Evolutionary conservation across 2,888 invertebrate genomes (phyloP), one percentile per base, ranked within the genome.

Genomic region (Melipona bicolor): DNA sequence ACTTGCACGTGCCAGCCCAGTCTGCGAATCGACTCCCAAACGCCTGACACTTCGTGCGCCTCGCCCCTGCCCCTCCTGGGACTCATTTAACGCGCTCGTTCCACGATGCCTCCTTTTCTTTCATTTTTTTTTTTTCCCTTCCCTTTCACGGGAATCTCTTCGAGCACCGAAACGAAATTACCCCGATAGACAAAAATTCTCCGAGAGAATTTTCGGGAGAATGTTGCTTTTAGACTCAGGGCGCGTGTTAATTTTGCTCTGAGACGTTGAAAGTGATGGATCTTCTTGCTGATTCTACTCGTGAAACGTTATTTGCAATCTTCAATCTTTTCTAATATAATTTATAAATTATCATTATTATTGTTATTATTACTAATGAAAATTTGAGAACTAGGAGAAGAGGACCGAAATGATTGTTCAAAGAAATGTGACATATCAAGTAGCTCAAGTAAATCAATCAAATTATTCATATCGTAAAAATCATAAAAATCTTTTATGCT

Each of bases 21-120:
- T 62, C 76, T 70, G 75, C 78, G 87, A 88, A 88, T 85, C 87
- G 85, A 77, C 85, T 79, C 81, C 84, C 83, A 85, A 88, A 86
- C 76, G 78, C 65, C 83, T 83, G 79, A 85, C 87, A 85, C 84
- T 73, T 88, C 77, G 77, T 86, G 77, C 76, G 79, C 81, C 79
- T 74, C 76, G 15, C 70, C 43, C 79, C 62, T 77, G 32, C 77
- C 0, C 77, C 88, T 80, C 84, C 54, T 52, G 86, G 78, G 84
- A 81, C 88, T 86, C 82, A 83, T 86, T 87, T 82, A 77, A 67
- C 81, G 81, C 73, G 73, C 82, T 81, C 83, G 70, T 70, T 79
- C 83, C 52, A 65, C 56, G 81, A 81, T 64, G 77, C 59, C 75
- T 81, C 19, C 1, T 27, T 24, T 81, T 32, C 61, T 74, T 64